Conservation (phyloP, 2,113 vertebrate species). For the Ceratotherium simum region DNA sequence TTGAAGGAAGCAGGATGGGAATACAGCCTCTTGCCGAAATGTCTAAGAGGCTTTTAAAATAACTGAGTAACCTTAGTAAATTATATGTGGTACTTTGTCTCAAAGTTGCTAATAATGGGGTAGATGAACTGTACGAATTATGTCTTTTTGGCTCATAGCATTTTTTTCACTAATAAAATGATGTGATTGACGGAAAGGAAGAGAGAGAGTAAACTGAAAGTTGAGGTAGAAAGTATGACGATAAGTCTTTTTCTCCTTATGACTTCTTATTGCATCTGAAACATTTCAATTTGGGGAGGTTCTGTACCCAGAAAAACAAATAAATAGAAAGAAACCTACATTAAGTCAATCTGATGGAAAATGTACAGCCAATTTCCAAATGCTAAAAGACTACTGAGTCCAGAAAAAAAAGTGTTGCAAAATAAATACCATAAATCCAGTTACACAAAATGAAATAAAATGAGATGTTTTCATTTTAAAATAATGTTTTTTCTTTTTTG, state of each 20-base stretch:
- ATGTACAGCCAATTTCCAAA: background rate
- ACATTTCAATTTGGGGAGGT: background rate
- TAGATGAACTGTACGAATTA: background rate
- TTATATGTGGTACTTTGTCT: background rate
- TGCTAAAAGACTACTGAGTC: background rate
- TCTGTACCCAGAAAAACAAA: background rate
- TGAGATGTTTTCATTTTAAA: conserved; percentile 18
- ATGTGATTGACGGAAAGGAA: background rate
- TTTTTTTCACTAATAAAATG: background rate
- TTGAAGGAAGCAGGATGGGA: conserved; percentile 71
- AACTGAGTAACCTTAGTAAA: conserved; percentile 19
- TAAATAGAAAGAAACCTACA: background rate
- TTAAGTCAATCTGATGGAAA: background rate
- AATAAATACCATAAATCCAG: conserved; percentile 15
- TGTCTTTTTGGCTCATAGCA: background rate
- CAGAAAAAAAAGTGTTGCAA: background rate
- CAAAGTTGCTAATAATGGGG: background rate
- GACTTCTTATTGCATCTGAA: background rate
- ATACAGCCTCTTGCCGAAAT: conserved; percentile 68
- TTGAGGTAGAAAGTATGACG: background rate
- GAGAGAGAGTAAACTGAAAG: background rate
- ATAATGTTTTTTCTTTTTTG: background rate
- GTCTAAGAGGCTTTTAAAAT: conserved; percentile 82
- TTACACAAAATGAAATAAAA: conserved; percentile 34
- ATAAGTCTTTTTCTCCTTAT: background rate